Evolutionary conservation across 2,888 invertebrate genomes (phyloP).

Genomic region (Drosophila meridiana): DNA sequence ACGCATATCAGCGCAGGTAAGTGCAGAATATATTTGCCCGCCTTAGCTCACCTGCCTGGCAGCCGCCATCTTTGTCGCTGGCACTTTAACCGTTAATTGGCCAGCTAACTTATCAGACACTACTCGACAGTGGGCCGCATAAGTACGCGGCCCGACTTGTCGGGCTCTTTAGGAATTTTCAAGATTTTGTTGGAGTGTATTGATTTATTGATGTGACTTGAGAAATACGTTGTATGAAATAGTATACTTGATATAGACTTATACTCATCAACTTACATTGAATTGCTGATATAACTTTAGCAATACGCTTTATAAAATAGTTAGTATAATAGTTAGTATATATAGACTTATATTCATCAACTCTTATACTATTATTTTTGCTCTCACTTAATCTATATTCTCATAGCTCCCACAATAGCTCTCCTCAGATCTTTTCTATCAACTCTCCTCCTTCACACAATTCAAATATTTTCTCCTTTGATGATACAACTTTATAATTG

Average conservation of each 20-base stretch:
- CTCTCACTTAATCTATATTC: neutral
- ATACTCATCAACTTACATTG: too few species aligned
- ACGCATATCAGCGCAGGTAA: constrained; percentile 92
- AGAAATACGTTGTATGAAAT: neutral
- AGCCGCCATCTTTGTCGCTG: constrained; percentile 14
- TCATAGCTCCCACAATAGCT: neutral
- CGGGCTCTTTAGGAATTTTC: neutral
- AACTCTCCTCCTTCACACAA: neutral
- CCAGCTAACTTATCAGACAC: constrained; percentile 11
- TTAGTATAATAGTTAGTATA: too few species aligned
- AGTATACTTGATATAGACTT: too few species aligned
- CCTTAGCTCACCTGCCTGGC: neutral
- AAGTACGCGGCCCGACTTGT: neutral
- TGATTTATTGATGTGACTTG: neutral
- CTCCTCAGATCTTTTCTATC: too few species aligned
- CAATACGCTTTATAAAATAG: too few species aligned
- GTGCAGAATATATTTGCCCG: constrained; percentile 40
- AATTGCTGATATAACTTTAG: too few species aligned
- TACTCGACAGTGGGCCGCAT: neutral
- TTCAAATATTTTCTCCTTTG: neutral
- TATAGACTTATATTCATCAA: too few species aligned
- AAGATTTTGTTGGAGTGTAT: neutral
- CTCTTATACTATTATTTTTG: too few species aligned
- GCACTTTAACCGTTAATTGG: constrained; percentile 22
- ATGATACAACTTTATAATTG: too few species aligned